These are phyloP conservation scores for Drosophila prolongata DNA, from an alignment of 2,888 invertebrate species.

Conservation along the genomic window DNA sequence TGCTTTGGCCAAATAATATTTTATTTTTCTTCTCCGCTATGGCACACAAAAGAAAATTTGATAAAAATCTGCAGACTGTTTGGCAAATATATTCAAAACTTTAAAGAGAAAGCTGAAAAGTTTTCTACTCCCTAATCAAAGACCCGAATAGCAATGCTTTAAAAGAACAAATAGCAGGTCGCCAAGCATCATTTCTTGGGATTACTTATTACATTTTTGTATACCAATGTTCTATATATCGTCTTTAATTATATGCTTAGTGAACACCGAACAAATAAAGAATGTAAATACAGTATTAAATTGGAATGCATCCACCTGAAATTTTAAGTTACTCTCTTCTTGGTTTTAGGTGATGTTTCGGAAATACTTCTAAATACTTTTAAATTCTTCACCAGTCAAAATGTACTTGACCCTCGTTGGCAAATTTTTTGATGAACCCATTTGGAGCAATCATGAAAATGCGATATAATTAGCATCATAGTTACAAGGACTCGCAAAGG, in stretches of 20 bases:
- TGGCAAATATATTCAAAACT: constrained; percentile 24
- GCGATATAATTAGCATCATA: constrained; percentile 43
- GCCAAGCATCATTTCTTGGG: background rate
- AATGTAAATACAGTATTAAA: background rate
- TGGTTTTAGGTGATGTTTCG: background rate
- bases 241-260: background rate
- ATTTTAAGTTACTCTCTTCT: constrained; percentile 3
- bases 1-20: constrained; percentile 25
- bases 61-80: constrained; percentile 37
- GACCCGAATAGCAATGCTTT: no score
- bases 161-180: no score
- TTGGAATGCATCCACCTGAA: background rate
- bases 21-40: constrained; percentile 17
- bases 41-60: constrained; percentile 27
- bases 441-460: constrained; percentile 44
- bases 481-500: constrained; percentile 38
- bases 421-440: constrained; percentile 44
- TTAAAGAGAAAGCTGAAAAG: constrained; percentile 21
- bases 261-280: constrained; percentile 5
- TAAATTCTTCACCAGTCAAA: constrained; percentile 12
- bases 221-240: no score
- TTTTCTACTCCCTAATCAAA: constrained; percentile 9
- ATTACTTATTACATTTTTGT: background rate
- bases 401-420: constrained; percentile 39
- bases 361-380: background rate